Base-by-base conservation (phyloP, 2,797 vertebrate species). In the Rhabdophis nuchalis region DNA sequence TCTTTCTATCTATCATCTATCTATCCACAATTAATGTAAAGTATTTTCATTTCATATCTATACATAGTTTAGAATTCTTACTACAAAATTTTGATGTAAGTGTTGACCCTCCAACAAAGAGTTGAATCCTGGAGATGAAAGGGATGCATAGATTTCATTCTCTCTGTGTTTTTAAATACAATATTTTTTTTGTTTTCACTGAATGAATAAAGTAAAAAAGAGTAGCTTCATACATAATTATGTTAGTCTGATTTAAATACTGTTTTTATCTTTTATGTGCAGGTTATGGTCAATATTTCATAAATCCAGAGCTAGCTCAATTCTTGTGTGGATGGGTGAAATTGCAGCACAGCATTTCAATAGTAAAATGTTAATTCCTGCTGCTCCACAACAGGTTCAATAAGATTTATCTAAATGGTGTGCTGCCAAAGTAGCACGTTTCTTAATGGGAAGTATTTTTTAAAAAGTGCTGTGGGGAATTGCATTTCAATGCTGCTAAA, bases 341-440 rank as follows among this genome's bases (percentile, higher is more conserved):
- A 89, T 13, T 3, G 11, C 56, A 50, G 68, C 41, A 87, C 32
- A 86, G 53, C 89, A 91, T 25, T 5, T 29, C 53, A 72, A 12
- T 53, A 57, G 53, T 72, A 50, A n/a, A 82, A 90, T 64, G 25
- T 32, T 2, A 46, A 41, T 52, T 72, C 87, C 87, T 50, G 32
- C 13, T 85, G 10, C 77, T 91, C 4, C 72, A 25, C n/a, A 10
- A 25, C 27, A 52, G 53, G 18, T 86, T 53, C 16, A 27, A 23
- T 57, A 57, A 77, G 56, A 87, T 86, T 8, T 25, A 23, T 27
- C 57, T 92, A 9, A 88, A 88, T 29, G 23, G 9, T 58, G 11
- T 50, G 32, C 0, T 85, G 25, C 36, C 0, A 53, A 1, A 41
- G 58, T 68, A 12, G 7, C 5, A 41, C 2, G 46, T 10, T 46